Conservation (phyloP, 2,888 invertebrate species). For the Mythimna ferrago region DNA sequence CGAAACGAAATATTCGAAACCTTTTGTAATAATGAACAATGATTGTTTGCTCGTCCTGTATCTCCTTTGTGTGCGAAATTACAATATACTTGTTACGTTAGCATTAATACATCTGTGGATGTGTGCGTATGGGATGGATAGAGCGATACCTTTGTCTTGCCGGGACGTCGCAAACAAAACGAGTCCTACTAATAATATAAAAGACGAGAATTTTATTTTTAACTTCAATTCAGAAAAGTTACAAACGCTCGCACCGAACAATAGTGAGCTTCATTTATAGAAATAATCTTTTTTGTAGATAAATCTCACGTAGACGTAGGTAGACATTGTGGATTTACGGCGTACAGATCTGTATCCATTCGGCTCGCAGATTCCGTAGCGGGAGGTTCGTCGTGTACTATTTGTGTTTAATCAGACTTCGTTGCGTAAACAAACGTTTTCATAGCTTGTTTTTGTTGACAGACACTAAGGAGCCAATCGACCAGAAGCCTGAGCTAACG, state of each 20-base stretch:
- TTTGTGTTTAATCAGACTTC: constrained; percentile 54
- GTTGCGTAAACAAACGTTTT: constrained; percentile 56
- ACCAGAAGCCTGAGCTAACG: constrained; percentile 90
- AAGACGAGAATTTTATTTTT: constrained; percentile 90
- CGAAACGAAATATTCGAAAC: constrained; percentile 89
- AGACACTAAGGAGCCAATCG: constrained; percentile 89
- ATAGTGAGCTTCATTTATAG: constrained; percentile 89
- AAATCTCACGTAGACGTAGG: constrained; percentile 88
- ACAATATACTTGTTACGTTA: constrained; percentile 90
- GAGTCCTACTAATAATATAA: constrained; percentile 89
- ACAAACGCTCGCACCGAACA: constrained; percentile 88
- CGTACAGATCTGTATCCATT: constrained; percentile 84
- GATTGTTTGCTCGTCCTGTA: constrained; percentile 90
- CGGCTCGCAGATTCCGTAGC: constrained; percentile 77
- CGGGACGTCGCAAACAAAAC: constrained; percentile 90
- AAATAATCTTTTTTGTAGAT: constrained; percentile 90
- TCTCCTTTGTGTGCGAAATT: constrained; percentile 90
- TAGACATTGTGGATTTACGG: constrained; percentile 82
- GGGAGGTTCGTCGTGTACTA: constrained; percentile 80
- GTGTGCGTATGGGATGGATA: constrained; percentile 89
- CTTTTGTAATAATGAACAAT: constrained; percentile 91
- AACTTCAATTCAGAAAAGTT: constrained; percentile 90
- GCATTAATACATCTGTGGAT: constrained; percentile 82
- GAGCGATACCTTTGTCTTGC: constrained; percentile 90
- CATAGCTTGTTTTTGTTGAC: constrained; percentile 75